Conservation (phyloP, 23 tunicate genomes). For the Oikopleura dioica region DNA sequence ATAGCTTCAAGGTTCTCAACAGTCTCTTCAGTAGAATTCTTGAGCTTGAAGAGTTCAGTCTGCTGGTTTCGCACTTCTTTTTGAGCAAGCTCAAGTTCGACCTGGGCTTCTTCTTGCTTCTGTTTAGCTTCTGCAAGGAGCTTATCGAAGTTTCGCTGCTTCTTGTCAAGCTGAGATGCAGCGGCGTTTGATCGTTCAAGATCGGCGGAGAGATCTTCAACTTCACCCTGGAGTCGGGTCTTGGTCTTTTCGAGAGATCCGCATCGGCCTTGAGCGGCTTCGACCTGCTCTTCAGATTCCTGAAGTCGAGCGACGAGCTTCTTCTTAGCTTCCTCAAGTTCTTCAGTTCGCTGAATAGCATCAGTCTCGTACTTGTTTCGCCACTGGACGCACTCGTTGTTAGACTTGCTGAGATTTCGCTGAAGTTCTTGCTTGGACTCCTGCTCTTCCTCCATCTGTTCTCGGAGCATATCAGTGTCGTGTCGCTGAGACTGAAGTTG, state of each 20-base stretch:
- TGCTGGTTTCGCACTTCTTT: constrained; percentile 57
- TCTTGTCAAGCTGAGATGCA: constrained; percentile 73
- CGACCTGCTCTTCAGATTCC: constrained; percentile 97
- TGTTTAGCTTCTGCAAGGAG: constrained; percentile 46
- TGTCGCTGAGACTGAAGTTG: constrained; percentile 75
- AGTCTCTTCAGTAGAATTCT: constrained; percentile 21
- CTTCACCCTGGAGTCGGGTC: constrained; percentile 58
- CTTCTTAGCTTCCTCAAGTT: constrained; percentile 17
- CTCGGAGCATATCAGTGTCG: constrained; percentile 75
- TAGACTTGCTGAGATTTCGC: constrained; percentile 58
- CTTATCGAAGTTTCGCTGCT: constrained; percentile 89
- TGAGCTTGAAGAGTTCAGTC: constrained; percentile 60
- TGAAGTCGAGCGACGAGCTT: constrained; percentile 83
- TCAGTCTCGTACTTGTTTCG: constrained; percentile 70
- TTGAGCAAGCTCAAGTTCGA: constrained; percentile 59
- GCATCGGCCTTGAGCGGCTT: constrained; percentile 78
- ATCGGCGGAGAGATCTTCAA: constrained; percentile 80
- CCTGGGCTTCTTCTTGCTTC: constrained; percentile 58
- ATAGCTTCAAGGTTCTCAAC: constrained; percentile 24
- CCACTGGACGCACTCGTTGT: constrained; percentile 75
- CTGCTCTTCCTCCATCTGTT: constrained; percentile 84
- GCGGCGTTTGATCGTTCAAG: constrained; percentile 77
- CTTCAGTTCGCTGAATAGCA: constrained; percentile 67
- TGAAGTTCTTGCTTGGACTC: constrained; percentile 59
- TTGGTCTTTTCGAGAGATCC: constrained; percentile 95